phyloP scores from a whole-genome alignment of 2,113 vertebrate genomes.

The Heliornis fulica region DNA sequence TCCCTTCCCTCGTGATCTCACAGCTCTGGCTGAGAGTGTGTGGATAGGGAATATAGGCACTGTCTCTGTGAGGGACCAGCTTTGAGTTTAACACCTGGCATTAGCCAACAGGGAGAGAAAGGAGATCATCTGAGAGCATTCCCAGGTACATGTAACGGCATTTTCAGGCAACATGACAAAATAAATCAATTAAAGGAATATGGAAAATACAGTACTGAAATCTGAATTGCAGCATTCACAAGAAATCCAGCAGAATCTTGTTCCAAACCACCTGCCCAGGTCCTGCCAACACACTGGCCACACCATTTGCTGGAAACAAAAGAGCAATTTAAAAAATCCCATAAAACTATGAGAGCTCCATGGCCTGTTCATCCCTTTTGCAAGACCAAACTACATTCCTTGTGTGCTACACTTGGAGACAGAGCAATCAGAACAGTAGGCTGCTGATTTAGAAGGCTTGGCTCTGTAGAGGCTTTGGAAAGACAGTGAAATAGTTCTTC shows the following conservation, averaged over 20 bases:
- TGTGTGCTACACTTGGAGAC: not conserved
- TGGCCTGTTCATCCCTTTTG: not conserved
- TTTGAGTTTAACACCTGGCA: not conserved
- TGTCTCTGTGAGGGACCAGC: not conserved
- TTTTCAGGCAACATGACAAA: not conserved
- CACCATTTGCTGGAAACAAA: not conserved
- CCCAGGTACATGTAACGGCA: not conserved
- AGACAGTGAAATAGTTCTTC: not conserved
- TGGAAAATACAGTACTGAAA: not conserved
- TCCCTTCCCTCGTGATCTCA: not conserved
- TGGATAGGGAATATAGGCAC: not conserved
- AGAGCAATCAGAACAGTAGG: not conserved
- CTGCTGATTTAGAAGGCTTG: not conserved
- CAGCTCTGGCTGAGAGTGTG: not conserved
- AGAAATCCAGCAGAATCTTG: not conserved
- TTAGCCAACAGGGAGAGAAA: not conserved
- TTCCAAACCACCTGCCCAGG: not conserved
- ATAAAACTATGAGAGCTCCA: not conserved
- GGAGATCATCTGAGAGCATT: not conserved
- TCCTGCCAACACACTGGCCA: not conserved
- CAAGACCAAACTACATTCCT: not conserved
- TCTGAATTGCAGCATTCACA: not conserved
- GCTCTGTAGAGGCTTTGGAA: not conserved
- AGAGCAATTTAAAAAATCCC: not conserved
- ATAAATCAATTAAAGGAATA: not conserved